A percentile compares a stretch with the other conserved stretches of the same genome.
Evolutionary conservation across 2,113 vertebrate genomes (phyloP).

Genomic region (Balaeniceps rex): DNA sequence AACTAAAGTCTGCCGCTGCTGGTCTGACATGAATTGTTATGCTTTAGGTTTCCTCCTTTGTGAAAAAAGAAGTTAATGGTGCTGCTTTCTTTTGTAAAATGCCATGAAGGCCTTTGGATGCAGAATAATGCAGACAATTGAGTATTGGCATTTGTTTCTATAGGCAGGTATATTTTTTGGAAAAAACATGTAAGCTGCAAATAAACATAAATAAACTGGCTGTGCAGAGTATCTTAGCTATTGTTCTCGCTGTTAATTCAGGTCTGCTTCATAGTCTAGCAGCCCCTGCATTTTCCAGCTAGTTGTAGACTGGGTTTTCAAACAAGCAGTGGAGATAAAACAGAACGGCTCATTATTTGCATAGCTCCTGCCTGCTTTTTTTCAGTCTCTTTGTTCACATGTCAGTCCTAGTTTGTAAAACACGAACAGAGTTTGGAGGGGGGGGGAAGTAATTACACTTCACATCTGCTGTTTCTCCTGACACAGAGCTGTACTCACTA

Average conservation of each 20-base stretch:
- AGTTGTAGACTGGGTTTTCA: background rate
- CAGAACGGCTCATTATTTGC: background rate
- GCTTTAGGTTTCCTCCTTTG: background rate
- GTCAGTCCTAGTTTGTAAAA: conserved; percentile 72
- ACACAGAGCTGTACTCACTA: background rate
- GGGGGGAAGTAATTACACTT: conserved; percentile 36
- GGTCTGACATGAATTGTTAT: background rate
- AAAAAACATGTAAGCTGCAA: background rate
- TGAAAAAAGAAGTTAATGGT: background rate
- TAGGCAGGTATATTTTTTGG: background rate
- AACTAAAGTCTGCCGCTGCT: background rate
- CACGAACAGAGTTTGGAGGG: conserved; percentile 12
- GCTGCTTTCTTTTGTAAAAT: background rate
- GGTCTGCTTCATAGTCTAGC: background rate
- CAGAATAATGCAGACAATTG: background rate
- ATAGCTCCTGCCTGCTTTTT: conserved; percentile 35
- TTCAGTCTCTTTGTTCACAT: conserved; percentile 46
- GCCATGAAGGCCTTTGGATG: background rate
- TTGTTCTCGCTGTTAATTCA: background rate
- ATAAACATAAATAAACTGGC: background rate
- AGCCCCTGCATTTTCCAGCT: background rate
- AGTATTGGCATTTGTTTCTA: background rate
- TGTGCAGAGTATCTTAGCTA: background rate
- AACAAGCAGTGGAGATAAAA: conserved; percentile 19
- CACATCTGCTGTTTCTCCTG: conserved; percentile 45